Evolutionary conservation across 2,797 vertebrate genomes (phyloP).

Genomic region (Gymnoscopelus braueri): DNA sequence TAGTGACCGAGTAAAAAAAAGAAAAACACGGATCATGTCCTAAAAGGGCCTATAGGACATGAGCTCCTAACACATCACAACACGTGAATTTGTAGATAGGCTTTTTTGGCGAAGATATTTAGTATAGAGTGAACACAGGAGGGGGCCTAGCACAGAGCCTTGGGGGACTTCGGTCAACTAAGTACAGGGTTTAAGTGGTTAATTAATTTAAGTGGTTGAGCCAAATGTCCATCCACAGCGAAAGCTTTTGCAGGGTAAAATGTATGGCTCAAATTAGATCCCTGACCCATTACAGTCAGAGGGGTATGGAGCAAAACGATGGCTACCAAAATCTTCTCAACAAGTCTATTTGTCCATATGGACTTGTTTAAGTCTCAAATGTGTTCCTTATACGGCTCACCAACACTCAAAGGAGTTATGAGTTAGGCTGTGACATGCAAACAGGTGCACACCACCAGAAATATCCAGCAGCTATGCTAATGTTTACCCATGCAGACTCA

Average conservation of each 20-base stretch:
- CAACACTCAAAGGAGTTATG: slow-evolving; percentile 62
- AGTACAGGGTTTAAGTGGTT: no score
- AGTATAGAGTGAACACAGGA: no score
- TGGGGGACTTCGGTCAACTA: no score
- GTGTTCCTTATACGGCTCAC: slow-evolving; percentile 52
- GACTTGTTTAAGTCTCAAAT: slow-evolving; percentile 67
- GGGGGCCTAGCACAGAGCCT: no score
- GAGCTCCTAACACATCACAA: no score
- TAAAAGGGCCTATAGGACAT: no score
- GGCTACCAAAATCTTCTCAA: slow-evolving; percentile 47
- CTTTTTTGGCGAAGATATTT: no score
- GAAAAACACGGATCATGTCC: background rate
- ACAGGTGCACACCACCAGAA: slow-evolving; percentile 74
- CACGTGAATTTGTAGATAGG: no score
- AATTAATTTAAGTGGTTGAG: background rate
- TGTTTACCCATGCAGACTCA: slow-evolving; percentile 62
- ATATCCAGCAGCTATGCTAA: slow-evolving; percentile 67
- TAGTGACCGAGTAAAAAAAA: slow-evolving; percentile 45
- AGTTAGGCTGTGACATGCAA: slow-evolving; percentile 78
- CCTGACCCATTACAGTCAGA: slow-evolving; percentile 43
- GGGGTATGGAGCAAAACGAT: slow-evolving; percentile 52
- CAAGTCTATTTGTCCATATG: slow-evolving; percentile 70
- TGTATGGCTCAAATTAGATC: slow-evolving; percentile 61
- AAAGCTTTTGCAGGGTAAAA: slow-evolving; percentile 57
- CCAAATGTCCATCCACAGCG: slow-evolving; percentile 43